phyloP scores from a whole-genome alignment of 2,888 invertebrate species.

The Bruchidius siliquastri region DNA sequence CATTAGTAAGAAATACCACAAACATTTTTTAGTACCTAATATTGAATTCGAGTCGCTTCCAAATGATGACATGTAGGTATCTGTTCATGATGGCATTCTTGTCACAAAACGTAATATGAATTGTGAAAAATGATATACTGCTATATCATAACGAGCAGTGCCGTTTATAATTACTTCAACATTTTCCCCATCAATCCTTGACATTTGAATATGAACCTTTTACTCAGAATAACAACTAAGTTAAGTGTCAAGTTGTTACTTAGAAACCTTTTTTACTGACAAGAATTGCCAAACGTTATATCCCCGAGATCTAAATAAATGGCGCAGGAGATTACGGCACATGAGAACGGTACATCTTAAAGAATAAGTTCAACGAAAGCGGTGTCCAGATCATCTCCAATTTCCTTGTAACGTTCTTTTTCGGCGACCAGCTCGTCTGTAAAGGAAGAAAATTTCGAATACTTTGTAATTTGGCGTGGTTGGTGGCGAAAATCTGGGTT shows the following conservation, averaged over 20 bases:
- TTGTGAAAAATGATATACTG: not conserved
- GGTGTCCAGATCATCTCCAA: constrained; percentile 99
- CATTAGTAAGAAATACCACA: not conserved
- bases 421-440: constrained; percentile 92
- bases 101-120: not conserved
- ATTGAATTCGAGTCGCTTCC: not conserved
- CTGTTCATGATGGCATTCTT: not conserved
- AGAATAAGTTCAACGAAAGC: constrained; percentile 94
- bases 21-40: not conserved
- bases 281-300: not conserved
- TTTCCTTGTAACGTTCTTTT: constrained; percentile 99
- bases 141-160: not conserved
- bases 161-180: too few relatives aligned
- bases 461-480: not conserved
- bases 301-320: not conserved
- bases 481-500: constrained; percentile 20
- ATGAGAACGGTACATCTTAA: constrained; percentile 29
- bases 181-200: too few relatives aligned
- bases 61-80: not conserved
- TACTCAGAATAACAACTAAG: too few relatives aligned
- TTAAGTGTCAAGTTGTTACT: too few relatives aligned
- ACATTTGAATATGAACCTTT: too few relatives aligned
- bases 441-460: constrained; percentile 33
- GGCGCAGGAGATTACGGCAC: not conserved
- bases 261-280: not conserved